Evolutionary conservation across 2,888 invertebrate genomes (phyloP), one percentile per base, ranked within the genome.

Genomic region (Latheticus oryzae): DNA sequence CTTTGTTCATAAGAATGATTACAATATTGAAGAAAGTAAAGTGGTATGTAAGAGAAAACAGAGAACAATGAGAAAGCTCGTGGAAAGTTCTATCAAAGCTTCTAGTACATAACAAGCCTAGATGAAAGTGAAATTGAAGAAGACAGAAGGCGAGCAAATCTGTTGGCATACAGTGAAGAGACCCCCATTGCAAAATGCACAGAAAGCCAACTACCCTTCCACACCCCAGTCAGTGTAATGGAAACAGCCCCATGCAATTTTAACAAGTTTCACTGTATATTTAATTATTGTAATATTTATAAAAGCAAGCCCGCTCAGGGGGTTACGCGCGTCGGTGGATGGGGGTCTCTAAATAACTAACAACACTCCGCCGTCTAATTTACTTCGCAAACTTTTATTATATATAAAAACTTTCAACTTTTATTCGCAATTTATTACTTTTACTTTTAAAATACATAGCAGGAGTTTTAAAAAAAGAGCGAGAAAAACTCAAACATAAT

Each of bases 251-350:
- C 71, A 74, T 74, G 71, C 73, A 75, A 66, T 66, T 68, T 66
- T 67, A 67, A 67, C 65, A 66, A 69, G 61, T 73, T 73, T 70
- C 72, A 69, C 72, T 73, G 74, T 75, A 76, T 77, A 77, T 77
- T 76, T 77, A 76, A 78, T 78, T 76, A 77, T 78, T 76, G 76
- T 75, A 77, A 76, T 76, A 77, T 77, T 77, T 76, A 76, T 77
- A 75, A 77, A 76, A 75, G 76, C 74, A 70, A 69, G 62, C 65
- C 65, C 65, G 67, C 64, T 54, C 55, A 59, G 66, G 60, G 58
- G 62, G 59, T 57, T 52, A 40, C 33, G 63, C 59, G 56, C 37
- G 24, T 30, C 15, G 57, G 45, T 38, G 55, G 62, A 61, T 43
- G 61, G 60, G 57, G 61, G 58, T 61, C 61, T 68, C 69, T 71